phyloP scores from a whole-genome alignment of 2,888 invertebrate genomes.

The Drosophila rellima region DNA sequence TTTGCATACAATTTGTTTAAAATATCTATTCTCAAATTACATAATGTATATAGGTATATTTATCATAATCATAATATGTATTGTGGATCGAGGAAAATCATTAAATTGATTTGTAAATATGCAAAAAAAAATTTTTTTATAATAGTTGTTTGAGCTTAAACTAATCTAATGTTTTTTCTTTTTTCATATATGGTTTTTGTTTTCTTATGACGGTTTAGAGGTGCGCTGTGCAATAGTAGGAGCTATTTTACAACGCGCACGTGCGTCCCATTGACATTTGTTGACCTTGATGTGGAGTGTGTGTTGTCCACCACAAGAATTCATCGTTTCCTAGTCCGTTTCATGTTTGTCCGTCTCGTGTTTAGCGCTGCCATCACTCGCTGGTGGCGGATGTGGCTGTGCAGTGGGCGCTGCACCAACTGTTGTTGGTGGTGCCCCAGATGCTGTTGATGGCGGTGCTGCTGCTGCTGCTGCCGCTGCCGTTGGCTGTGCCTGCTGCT shows the following conservation, averaged over 20 bases:
- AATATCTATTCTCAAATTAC: conserved; percentile 26
- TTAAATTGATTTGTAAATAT: conserved; percentile 35
- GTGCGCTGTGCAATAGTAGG: conserved; percentile 30
- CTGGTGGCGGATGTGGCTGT: conserved; percentile 50
- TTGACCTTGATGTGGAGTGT: not conserved
- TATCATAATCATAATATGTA: conserved; percentile 31
- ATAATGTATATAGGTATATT: conserved; percentile 28
- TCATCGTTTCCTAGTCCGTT: conserved; percentile 65
- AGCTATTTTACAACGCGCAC: conserved; percentile 39
- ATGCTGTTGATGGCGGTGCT: conserved; percentile 42
- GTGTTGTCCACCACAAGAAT: not conserved
- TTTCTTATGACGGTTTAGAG: conserved; percentile 7
- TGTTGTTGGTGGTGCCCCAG: conserved; percentile 38
- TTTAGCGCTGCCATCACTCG: conserved; percentile 63
- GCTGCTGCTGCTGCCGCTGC: conserved; percentile 32
- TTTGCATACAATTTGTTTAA: conserved; percentile 24
- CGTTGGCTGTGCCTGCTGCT: conserved; percentile 23
- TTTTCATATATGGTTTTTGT: not conserved
- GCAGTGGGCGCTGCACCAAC: conserved; percentile 33
- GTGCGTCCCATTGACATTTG: not conserved
- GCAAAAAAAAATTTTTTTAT: conserved; percentile 18
- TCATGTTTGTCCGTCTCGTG: conserved; percentile 84
- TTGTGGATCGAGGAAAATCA: conserved; percentile 22
- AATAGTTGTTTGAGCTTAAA: conserved; percentile 32
- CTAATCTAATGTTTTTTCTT: conserved; percentile 30